phyloP scores from a whole-genome alignment of 64 coral and sea anemone genomes.

The Actinia tenebrosa region DNA sequence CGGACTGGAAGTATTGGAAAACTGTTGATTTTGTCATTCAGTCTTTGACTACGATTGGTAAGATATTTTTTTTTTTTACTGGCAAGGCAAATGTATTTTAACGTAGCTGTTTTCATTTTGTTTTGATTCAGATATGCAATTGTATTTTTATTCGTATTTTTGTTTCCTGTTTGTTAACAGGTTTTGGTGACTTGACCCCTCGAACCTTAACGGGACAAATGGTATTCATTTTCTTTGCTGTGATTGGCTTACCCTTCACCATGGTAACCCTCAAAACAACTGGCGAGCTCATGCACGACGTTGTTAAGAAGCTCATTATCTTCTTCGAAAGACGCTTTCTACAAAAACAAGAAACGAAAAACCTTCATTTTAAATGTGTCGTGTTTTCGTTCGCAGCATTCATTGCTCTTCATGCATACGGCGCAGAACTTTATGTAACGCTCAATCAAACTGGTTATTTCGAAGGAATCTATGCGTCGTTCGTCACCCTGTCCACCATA shows the following conservation, averaged over 20 bases:
- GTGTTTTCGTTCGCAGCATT: neutral
- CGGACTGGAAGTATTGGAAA: neutral
- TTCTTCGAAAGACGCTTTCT: neutral
- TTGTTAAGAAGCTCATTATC: neutral
- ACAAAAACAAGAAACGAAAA: neutral
- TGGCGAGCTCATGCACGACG: neutral
- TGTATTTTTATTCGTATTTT: neutral
- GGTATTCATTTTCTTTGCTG: neutral
- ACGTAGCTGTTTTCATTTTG: neutral
- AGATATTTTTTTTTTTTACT: neutral
- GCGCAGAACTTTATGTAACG: neutral
- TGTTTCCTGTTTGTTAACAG: neutral
- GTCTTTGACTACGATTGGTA: constrained; percentile 10
- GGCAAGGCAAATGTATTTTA: neutral
- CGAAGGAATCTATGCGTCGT: constrained; percentile 13
- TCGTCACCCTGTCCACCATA: neutral
- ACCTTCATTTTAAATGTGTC: neutral
- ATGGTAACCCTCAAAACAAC: neutral
- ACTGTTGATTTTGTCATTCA: neutral
- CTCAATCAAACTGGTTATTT: neutral
- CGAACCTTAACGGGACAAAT: neutral
- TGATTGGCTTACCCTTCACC: neutral
- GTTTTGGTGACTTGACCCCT: neutral
- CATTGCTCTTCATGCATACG: neutral
- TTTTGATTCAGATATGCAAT: neutral